Base-by-base conservation (phyloP, 2,797 vertebrate genomes). In the Schizopygopsis malacanthus region DNA sequence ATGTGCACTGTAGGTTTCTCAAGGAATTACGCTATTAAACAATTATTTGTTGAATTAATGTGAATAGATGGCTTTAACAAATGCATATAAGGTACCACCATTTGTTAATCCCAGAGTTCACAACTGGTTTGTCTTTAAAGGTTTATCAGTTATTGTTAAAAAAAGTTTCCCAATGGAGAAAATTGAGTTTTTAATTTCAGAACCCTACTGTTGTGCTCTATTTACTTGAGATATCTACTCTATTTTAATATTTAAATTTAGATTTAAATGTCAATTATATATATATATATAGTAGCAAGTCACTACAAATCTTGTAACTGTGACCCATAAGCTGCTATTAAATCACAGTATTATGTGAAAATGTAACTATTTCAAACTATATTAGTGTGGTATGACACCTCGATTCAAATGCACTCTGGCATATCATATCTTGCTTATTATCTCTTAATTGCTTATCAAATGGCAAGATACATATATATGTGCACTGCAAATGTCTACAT, bases 401-500 rank as follows among this genome's bases (percentile, higher is more conserved):
- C 37, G 43, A 86, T 65, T 82, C 50, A 87, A 88, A 90, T 87
- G 75, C 76, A 70, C 83, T 85, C 67, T 87, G 79, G 70, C 82
- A 73, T 87, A 67, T 73, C 79, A 87, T 85, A 89, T 79, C 79
- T 88, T 81, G 54, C 81, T 87, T 47, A 78, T 89, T 89, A 86
- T 89, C 86, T 90, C 79, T 89, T 89, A 90, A 87, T 89, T 91
- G 90, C 83, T 91, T 89, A 89, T 88, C 87, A 87, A 86, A 90
- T 89, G 79, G 90, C 90, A 87, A 88, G 80, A 88, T 92, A 73
- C 89, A 92, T 92, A 41, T 80, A 88, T 88, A 69, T 89, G 92
- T 90, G 89, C 90, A 92, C 69, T 91, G 89, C 88, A 91, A 92
- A 93, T 52, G 70, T 89, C n/a, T 33, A 85, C 90, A 80, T 92